Evolutionary conservation across 1,140 invertebrate species (phyloP), one percentile per base, ranked within the genome.

Genomic region (Bombus terrestris): DNA sequence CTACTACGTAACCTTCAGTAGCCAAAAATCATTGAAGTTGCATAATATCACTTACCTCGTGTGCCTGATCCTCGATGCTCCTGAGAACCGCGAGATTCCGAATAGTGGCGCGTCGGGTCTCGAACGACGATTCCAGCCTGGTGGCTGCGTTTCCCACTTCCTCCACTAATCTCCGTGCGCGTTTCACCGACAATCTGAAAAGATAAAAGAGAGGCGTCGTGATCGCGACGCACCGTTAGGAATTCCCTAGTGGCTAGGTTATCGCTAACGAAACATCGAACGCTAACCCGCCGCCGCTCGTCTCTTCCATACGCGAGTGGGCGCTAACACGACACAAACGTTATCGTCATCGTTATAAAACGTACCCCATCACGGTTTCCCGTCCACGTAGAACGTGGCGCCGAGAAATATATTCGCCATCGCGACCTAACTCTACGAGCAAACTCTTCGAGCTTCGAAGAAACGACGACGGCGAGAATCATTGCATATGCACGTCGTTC

Each of bases 51-150:
- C 94, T 95, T 77, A 95, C 95, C 94, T 95, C 95, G 78, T 93
- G 91, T 59, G 94, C 94, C 73, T 95, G 94, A 85, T 95, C 94
- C 91, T 95, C 94, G 92, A 95, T 95, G 78, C 93, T 95, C 53
- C 94, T 89, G 41, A 95, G 88, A 79, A 95, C 94, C 35, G 94
- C 93, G 83, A 95, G 92, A 87, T 95, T 95, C 81, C 94, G 92
- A 77, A 95, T 95, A 77, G 94, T 95, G 35, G 94, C 93, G 53
- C 95, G 93, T 68, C 94, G 92, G 25, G 94, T 93, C 88, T 95
- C 95, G 91, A 95, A 95, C 76, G 94, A 95, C 43, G 92, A 94
- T 89, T 95, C 95, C 71, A 95, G 86, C 83, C 95, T 92, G 86
- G 93, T 92, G 66, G 94, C 93, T n/a, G 94, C 94, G 83, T 94